phyloP scores from a whole-genome alignment of 2,113 vertebrate genomes.

The Tricholaema leucomelas region DNA sequence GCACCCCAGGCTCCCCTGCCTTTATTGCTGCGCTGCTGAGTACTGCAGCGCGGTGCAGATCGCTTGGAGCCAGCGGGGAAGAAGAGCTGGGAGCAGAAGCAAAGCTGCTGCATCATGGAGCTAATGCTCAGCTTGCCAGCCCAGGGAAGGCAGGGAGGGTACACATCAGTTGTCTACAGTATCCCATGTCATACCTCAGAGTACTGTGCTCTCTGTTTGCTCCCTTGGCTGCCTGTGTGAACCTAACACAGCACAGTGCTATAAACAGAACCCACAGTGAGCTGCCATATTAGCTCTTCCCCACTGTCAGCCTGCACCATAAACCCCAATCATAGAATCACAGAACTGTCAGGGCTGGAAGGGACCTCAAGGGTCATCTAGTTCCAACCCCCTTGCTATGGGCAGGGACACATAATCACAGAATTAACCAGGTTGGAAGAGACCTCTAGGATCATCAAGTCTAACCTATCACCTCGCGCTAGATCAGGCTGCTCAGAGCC shows the following conservation, averaged over 20 bases:
- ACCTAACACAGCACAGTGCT: accelerated
- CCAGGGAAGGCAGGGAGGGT: background rate
- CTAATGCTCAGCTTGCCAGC: background rate
- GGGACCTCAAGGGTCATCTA: too few species aligned
- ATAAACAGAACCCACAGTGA: background rate
- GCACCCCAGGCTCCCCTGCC: background rate
- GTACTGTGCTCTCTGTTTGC: background rate
- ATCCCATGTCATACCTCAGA: accelerated
- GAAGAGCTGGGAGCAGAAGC: background rate
- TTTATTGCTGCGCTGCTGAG: background rate
- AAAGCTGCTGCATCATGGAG: background rate
- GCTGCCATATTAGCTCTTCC: background rate
- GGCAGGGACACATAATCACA: too few species aligned
- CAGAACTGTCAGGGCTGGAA: too few species aligned
- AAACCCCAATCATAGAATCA: background rate
- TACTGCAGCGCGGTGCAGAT: background rate
- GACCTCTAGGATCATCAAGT: too few species aligned
- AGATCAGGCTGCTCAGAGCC: too few species aligned
- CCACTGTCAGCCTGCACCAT: background rate
- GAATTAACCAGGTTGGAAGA: too few species aligned
- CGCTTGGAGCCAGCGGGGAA: background rate
- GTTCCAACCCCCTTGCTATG: too few species aligned
- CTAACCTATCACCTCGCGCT: too few species aligned
- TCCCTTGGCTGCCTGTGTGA: background rate
- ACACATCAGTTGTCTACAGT: background rate